Evolutionary conservation across 2,888 invertebrate genomes (phyloP), one percentile per base, ranked within the genome.

Genomic region (Phyllotreta striolata): DNA sequence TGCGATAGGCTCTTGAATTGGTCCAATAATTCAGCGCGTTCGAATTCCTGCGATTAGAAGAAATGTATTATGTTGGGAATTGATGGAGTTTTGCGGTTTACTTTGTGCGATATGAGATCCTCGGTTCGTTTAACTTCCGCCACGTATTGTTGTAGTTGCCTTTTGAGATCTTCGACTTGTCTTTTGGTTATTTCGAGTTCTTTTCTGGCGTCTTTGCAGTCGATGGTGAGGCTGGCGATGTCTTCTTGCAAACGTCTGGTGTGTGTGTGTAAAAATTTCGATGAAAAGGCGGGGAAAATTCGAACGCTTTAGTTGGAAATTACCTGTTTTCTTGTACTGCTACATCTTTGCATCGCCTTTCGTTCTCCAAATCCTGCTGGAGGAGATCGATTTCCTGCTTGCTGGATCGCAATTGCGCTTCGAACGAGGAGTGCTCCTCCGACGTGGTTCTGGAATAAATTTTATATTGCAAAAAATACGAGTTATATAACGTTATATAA

Each of bases 91-190:
- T 8, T 6, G 13, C 63, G 5, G 10, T 10, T 63, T 72, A 88
- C 89, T 82, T 89, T 89, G 70, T 88, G 85, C 63, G 88, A 86
- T 37, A 93, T 83, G 63, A 92, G 81, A 73, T 93, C 92, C 79
- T 93, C 92, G 66, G 90, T 90, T 72, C 91, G 85, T 75, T 91
- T 88, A 10, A 93, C 89, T 84, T 93, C 92, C 72, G 88, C 87
- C 4, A 93, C 91, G 81, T 93, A 93, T 74, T 91, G 90, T 75
- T 92, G 91, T 65, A 93, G 80, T 76, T 93, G 91, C 66, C 87
- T 85, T 77, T 90, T 92, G 67, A 93, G 81, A 71, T 89, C 86
- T 61, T 88, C 89, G 14, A 91, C 89, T 83, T 93, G 91, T 75
- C 87, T 85, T 70, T 86, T 86, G 12, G 89, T 86, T 61, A 87